Percentiles rank a stretch among this genome's conserved stretches.
phyloP scores from a whole-genome alignment of 2,888 invertebrate species.

The Drosophila nr. medialis region DNA sequence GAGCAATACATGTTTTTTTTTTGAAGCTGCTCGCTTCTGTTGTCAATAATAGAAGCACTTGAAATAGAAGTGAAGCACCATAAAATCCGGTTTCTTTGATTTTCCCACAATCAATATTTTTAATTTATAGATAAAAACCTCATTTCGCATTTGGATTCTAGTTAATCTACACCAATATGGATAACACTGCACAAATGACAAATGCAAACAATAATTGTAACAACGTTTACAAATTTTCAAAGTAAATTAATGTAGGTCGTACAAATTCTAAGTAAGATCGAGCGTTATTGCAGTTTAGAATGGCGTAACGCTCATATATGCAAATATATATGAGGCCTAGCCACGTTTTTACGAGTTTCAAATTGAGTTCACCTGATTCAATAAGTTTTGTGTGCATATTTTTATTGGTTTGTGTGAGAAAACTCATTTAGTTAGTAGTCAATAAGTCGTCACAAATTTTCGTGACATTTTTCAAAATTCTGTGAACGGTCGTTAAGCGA shows the following conservation, averaged over 20 bases:
- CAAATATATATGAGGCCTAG: background rate
- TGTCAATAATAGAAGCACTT: conserved; percentile 22
- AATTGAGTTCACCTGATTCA: conserved; percentile 40
- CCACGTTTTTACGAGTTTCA: conserved; percentile 31
- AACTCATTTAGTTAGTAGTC: background rate
- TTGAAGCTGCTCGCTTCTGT: conserved; percentile 13
- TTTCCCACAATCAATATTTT: conserved; percentile 25
- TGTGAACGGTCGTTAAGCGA: conserved; percentile 9
- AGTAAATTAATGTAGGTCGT: background rate
- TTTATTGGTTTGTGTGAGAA: conserved; percentile 1
- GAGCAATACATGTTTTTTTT: background rate
- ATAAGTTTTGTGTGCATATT: conserved; percentile 20
- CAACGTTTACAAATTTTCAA: background rate
- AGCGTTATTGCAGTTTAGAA: conserved; percentile 2
- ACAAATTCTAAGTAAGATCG: background rate
- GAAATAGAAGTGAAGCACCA: conserved; percentile 37
- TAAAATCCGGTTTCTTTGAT: conserved; percentile 61
- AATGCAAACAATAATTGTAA: conserved; percentile 21
- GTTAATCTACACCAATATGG: background rate
- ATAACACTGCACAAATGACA: background rate
- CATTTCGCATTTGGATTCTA: background rate
- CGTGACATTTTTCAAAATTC: conserved; percentile 36
- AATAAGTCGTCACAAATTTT: conserved; percentile 5
- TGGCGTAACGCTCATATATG: conserved; percentile 10
- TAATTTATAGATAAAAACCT: conserved; percentile 4